Evolutionary conservation across 2,113 vertebrate species (phyloP).

Genomic region (Hemibagrus wyckioides): DNA sequence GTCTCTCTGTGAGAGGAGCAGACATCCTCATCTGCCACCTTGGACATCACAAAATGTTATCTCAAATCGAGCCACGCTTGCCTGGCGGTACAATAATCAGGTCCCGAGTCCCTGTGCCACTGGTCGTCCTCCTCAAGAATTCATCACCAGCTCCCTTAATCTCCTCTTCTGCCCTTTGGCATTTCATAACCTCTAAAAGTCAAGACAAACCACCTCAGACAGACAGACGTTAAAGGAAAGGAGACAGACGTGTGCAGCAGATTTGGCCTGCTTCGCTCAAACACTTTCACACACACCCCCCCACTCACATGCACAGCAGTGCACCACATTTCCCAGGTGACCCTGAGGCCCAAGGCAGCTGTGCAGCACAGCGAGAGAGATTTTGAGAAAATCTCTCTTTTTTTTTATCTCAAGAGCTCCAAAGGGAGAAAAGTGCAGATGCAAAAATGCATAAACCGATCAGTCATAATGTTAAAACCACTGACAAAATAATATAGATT

Average conservation of each 20-base stretch:
- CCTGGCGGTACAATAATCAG: background rate
- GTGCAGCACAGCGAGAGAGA: slow-evolving; percentile 28
- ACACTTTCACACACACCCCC: slow-evolving; percentile 6
- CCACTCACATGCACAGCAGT: background rate
- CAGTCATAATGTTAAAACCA: too few relatives aligned
- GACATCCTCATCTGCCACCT: background rate
- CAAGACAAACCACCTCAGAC: slow-evolving; percentile 28
- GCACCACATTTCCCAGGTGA: slow-evolving; percentile 42
- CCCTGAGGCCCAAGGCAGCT: slow-evolving; percentile 29
- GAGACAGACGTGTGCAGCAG: slow-evolving; percentile 21
- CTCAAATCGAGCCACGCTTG: background rate
- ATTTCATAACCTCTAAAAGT: slow-evolving; percentile 32
- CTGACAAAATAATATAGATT: too few relatives aligned
- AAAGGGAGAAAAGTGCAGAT: background rate
- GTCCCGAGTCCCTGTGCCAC: background rate
- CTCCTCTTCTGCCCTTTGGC: slow-evolving; percentile 25
- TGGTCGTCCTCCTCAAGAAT: background rate
- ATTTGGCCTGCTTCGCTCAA: background rate
- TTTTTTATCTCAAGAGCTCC: background rate
- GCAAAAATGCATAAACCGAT: background rate
- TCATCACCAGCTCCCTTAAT: background rate
- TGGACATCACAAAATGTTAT: background rate
- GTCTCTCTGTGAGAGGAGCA: background rate
- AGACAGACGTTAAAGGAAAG: slow-evolving; percentile 37
- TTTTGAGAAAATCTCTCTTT: slow-evolving; percentile 1